phyloP scores from a whole-genome alignment of 2,888 invertebrate genomes.

The Tachina fera region DNA sequence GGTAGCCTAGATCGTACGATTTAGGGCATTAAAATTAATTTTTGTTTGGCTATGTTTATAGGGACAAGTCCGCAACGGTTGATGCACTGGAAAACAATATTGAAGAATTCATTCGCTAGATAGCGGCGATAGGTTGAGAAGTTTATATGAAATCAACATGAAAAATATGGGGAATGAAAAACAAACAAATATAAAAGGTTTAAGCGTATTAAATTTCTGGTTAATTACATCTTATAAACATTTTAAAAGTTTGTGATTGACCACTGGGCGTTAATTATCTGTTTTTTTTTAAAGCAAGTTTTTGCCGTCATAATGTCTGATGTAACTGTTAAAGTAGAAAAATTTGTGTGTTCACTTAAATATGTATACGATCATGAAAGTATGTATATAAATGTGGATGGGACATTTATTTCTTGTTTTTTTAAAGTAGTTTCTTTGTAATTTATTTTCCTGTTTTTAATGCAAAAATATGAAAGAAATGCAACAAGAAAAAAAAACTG shows the following conservation, averaged over 20 bases:
- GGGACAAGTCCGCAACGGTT: too few relatives aligned
- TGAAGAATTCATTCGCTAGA: too few relatives aligned
- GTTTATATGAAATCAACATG: too few relatives aligned
- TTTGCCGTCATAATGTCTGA: slow-evolving; percentile 56
- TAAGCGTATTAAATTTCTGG: background rate
- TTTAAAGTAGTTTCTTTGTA: slow-evolving; percentile 12
- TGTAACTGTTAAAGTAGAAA: slow-evolving; percentile 30
- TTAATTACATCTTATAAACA: slow-evolving; percentile 29
- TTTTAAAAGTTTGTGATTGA: slow-evolving; percentile 39
- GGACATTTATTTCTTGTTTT: slow-evolving; percentile 18
- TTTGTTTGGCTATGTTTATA: too few relatives aligned
- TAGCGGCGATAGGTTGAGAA: too few relatives aligned
- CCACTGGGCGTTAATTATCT: slow-evolving; percentile 51
- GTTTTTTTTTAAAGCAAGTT: slow-evolving; percentile 13
- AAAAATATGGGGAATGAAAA: too few relatives aligned
- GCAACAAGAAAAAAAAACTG: background rate
- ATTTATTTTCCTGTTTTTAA: background rate
- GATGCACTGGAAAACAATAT: too few relatives aligned
- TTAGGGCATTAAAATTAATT: too few relatives aligned
- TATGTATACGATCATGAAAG: background rate
- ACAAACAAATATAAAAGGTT: background rate
- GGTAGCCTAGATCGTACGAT: too few relatives aligned
- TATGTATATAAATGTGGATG: slow-evolving; percentile 20
- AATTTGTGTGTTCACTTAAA: background rate
- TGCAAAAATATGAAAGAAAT: background rate